Evolutionary conservation across 2,888 invertebrate species (phyloP), one percentile per base, ranked within the genome.

Genomic region (Brachylomia viminalis): DNA sequence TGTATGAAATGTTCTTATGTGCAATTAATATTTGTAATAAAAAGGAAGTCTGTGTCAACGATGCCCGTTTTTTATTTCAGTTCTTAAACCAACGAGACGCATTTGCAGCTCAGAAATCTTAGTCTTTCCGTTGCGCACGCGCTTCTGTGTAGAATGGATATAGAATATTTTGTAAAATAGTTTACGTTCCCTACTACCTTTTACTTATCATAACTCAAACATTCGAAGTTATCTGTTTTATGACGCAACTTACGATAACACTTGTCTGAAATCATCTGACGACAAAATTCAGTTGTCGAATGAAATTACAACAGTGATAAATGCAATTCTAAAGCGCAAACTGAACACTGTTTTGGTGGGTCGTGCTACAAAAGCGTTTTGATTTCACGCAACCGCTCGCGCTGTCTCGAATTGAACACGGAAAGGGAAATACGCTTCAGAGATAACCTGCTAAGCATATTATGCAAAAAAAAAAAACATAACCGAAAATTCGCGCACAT

Each of bases 11-110:
- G 92, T 95, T 95, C 94, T 95, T 95, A 95, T 94, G 95, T 96
- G 96, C 95, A 95, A 95, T 95, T 95, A 93, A 94, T 95, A 94
- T 96, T 96, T 96, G 93, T 96, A 96, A 95, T 96, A 96, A 96
- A 94, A 95, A 91, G 87, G 91, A 95, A 92, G 90, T 94, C 92
- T 95, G 92, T 94, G 95, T 95, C 93, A 93, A 88, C 82, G 79
- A 84, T 73, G 82, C 72, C 87, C 82, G 86, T 92, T 91, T 91
- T 83, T 87, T 90, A 91, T 79, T 82, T 72, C 17, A 33, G 23
- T 30, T 15, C 49, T 49, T 15, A 23, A 33, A 56, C 45, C 70
- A 30, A n/a, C 6, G n/a, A 30, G 8, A 30, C 10, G 27, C 56
- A 20, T 59, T 59, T 59, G 20, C 33, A 2, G 59, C 23, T 33